Base-by-base conservation (phyloP, 2,888 invertebrate species). In the Sturmia bella region DNA sequence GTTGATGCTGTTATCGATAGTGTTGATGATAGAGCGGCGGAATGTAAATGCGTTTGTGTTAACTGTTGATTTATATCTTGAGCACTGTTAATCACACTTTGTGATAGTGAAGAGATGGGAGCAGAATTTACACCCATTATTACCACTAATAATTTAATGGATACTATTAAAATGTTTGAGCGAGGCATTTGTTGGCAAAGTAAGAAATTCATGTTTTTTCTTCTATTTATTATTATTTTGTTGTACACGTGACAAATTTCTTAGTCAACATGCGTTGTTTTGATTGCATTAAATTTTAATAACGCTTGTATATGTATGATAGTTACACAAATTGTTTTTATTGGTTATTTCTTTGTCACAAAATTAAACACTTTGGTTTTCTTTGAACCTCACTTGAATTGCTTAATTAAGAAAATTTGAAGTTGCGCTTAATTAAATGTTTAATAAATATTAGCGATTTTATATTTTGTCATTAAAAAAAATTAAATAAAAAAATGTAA, bases 401-500 rank as follows among this genome's bases (percentile, higher is more conserved):
- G 13, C 27, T 39, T 48, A 37, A 59, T 39, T 37, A 43, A 13
- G 21, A 15, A 37, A 41, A 1, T 52, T 52, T 75, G 2, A 41
- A 43, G 21, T 43, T 48, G 13, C 39, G 11, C 11, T 9, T 57
- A 12, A 32, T 12, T 17, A 24, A 13, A 19, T 6, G 13, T 12
- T 12, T 17, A 13, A 32, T 32, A 32, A 9, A 9, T 32, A 1
- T 32, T 7, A 3, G 7, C 7, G 9, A 32, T 32, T 3, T 32
- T 32, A 32, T 32, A 3, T 3, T 63, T 64, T 59, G 12, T 24
- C 19, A 19, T 27, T 45, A 15, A 50, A 56, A 27, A 27, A 39
- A 48, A 17, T 85, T n/a, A n/a, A n/a, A n/a, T n/a, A n/a, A n/a
- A 80, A 82, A 85, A 87, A 45, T 27, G 43, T 69, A 54, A 41